Conservation (phyloP, 2,888 invertebrate species). For the Globia sparganii region DNA sequence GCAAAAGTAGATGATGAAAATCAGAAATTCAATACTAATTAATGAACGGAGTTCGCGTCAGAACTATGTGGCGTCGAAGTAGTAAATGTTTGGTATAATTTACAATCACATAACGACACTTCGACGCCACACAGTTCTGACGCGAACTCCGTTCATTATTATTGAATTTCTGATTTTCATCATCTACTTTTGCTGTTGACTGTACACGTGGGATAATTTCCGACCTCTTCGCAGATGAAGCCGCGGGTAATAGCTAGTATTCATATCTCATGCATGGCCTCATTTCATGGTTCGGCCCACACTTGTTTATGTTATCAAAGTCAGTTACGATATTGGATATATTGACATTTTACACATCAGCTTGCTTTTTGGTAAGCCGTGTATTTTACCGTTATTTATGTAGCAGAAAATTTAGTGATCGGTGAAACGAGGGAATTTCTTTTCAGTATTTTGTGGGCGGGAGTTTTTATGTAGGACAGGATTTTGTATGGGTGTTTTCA, state of each 20-base stretch:
- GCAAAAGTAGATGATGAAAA: no score
- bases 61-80: no score
- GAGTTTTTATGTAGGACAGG: neutral
- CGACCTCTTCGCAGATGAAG: neutral
- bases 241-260: neutral
- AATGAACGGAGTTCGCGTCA: no score
- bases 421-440: neutral
- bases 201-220: neutral
- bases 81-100: no score
- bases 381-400: conserved; percentile 9
- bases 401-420: neutral
- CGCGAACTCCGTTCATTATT: no score
- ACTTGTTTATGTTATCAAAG: conserved; percentile 34
- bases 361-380: conserved; percentile 1
- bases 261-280: neutral
- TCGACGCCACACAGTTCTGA: no score
- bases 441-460: neutral
- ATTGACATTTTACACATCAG: conserved; percentile 3
- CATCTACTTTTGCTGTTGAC: no score
- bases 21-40: no score
- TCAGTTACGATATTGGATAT: conserved; percentile 31
- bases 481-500: neutral
- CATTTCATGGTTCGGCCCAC: neutral
- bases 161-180: no score
- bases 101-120: no score